Evolutionary conservation across 2,888 invertebrate species (phyloP), one percentile per base, ranked within the genome.

Genomic region (Seira sanloemensis): DNA sequence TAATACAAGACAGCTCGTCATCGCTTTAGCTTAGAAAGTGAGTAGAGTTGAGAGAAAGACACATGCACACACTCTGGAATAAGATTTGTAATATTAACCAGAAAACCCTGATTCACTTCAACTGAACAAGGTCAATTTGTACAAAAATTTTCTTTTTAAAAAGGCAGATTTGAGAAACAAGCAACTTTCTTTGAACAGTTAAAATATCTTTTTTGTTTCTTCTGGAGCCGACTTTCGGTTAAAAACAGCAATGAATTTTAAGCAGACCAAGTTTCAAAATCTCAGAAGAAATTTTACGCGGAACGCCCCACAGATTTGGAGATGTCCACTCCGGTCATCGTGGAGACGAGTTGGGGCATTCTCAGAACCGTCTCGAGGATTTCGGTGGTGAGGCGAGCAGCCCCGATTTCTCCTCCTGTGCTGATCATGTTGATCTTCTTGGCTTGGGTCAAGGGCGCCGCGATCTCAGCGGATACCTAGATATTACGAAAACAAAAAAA

Each of bases 351-450:
- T 89, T 95, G 95, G 2, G 98, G 98, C 90, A 99, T 96, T 91
- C 95, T 95, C 90, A 96, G 94, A 87, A 99, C 97, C 91, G 99
- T 98, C 91, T 94, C 95, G 90, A 99, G 93, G 25, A 99, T 96
- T 92, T 99, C 99, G 58, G 96, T 96, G 1, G 98, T 97, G 87
- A 99, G 93, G 91, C 98, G 98, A 87, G 97, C 95, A 0, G 98
- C 98, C 27, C 99, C 99, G 37, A 99, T 93, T 71, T 98, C 96
- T 78, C 93, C 94, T 27, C 98, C 98, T 90, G 96, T 96, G 0
- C 98, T 97, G 19, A 99, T 96, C 98, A 99, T 98, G 4, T 97
- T 98, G 87, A 99, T 95, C 92, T 98, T 98, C 91, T 97, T 97
- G 5, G 97, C 95, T 91, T 98, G 97, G 0, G 97, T 96, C 88